Percentiles rank a stretch among this genome's conserved stretches.
phyloP scores from a whole-genome alignment of 2,888 invertebrate genomes.

The Ferrisia virgata region DNA sequence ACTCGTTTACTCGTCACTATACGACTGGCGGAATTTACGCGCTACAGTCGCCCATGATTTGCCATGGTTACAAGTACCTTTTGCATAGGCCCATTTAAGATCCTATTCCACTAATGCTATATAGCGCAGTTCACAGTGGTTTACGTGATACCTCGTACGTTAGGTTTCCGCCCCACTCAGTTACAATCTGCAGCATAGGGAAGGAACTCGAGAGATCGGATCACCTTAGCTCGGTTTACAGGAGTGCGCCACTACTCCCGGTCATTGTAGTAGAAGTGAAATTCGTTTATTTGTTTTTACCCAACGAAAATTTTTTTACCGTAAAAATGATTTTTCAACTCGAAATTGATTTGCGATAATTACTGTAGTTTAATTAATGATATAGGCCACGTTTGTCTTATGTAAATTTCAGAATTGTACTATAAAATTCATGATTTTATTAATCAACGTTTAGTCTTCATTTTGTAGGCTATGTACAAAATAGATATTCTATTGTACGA shows the following conservation, averaged over 20 bases:
- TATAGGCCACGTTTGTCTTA: too few species aligned
- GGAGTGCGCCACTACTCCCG: slow-evolving; percentile 21
- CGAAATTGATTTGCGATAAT: too few species aligned
- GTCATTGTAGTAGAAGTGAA: not conserved
- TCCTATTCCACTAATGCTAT: not conserved
- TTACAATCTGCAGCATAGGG: not conserved
- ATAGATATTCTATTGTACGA: too few species aligned
- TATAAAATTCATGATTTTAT: too few species aligned
- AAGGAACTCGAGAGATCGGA: not conserved
- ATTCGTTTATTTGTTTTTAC: not conserved
- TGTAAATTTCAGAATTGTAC: too few species aligned
- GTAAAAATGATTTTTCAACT: not conserved
- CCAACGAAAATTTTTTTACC: not conserved
- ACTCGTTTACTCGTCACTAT: too few species aligned
- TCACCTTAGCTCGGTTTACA: slow-evolving; percentile 31
- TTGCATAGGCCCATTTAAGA: not conserved
- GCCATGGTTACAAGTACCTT: too few species aligned
- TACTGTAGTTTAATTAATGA: too few species aligned
- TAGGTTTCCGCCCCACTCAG: not conserved
- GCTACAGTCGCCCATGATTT: too few species aligned
- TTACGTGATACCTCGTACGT: not conserved
- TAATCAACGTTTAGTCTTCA: too few species aligned
- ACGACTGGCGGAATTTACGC: too few species aligned
- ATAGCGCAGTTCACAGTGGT: not conserved
- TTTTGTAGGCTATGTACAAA: too few species aligned